These are phyloP conservation scores for Ennomos fuscantarius DNA, from an alignment of 2,888 invertebrate species.

Conservation along the genomic window DNA sequence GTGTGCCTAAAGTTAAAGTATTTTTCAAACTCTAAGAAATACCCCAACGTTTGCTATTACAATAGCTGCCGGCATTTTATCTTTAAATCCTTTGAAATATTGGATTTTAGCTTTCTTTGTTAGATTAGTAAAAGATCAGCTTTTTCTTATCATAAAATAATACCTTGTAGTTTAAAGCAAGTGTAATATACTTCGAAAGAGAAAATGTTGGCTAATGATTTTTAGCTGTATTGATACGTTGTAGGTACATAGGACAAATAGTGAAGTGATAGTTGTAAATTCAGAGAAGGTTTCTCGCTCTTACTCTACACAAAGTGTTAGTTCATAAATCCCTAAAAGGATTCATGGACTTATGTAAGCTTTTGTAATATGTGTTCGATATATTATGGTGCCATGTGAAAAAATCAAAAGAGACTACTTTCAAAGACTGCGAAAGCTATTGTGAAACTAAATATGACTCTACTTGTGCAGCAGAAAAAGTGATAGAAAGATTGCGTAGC, in stretches of 20 bases:
- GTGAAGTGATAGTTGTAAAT: neutral
- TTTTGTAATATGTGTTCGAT: constrained; percentile 12
- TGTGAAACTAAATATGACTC: constrained; percentile 22
- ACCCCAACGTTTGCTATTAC: constrained; percentile 21
- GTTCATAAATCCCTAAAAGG: too few species aligned
- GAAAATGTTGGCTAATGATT: neutral
- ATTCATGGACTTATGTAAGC: neutral
- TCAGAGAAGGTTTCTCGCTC: neutral
- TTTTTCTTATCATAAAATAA: neutral
- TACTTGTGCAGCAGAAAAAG: constrained; percentile 16
- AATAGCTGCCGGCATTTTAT: constrained; percentile 29
- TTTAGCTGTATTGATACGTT: too few species aligned
- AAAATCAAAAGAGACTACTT: constrained; percentile 40
- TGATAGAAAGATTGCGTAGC: constrained; percentile 11
- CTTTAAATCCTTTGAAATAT: constrained; percentile 36
- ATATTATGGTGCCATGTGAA: constrained; percentile 12
- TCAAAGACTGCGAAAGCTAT: constrained; percentile 36
- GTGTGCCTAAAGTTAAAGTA: constrained; percentile 7
- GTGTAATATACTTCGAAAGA: too few species aligned
- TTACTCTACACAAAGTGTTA: too few species aligned
- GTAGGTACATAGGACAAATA: neutral
- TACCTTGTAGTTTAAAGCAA: neutral
- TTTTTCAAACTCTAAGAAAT: constrained; percentile 18
- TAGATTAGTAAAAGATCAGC: constrained; percentile 8
- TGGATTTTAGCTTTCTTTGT: constrained; percentile 32